Evolutionary conservation across 2,888 invertebrate species (phyloP).

Genomic region (Cacoxenus indagator): DNA sequence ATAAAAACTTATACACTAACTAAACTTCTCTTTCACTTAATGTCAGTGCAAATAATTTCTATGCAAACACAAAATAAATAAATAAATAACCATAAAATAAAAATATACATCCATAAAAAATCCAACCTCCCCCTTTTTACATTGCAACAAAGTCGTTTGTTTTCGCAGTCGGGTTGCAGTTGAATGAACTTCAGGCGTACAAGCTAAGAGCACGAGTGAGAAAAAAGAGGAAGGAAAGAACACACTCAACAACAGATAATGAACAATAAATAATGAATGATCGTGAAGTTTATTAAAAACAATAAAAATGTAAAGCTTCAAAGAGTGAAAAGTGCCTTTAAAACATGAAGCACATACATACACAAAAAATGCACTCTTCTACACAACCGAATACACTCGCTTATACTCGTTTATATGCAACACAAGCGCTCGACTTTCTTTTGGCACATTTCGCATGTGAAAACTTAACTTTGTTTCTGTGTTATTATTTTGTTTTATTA

Average conservation of each 20-base stretch:
- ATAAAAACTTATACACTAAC: background rate
- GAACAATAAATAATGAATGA: background rate
- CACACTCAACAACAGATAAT: background rate
- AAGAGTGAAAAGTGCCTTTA: background rate
- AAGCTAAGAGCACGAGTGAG: background rate
- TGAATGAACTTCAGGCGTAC: slow-evolving; percentile 17
- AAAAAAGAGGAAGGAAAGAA: too few species aligned
- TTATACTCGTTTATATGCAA: background rate
- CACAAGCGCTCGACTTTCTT: background rate
- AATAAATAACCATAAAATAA: too few species aligned
- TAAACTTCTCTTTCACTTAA: background rate
- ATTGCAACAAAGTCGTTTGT: background rate
- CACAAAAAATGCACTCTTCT: background rate
- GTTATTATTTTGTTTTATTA: slow-evolving; percentile 27
- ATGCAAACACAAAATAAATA: too few species aligned
- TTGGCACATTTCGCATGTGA: slow-evolving; percentile 1
- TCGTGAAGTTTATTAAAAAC: background rate
- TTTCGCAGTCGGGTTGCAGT: background rate
- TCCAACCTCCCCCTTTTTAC: too few species aligned
- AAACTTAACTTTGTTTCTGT: slow-evolving; percentile 39
- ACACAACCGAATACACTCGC: background rate
- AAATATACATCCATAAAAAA: too few species aligned
- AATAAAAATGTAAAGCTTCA: background rate
- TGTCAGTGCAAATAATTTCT: background rate
- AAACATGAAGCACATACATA: background rate